Evolutionary conservation across 2,113 vertebrate species (phyloP), one percentile per base, ranked within the genome.

Genomic region (Riparia riparia): DNA sequence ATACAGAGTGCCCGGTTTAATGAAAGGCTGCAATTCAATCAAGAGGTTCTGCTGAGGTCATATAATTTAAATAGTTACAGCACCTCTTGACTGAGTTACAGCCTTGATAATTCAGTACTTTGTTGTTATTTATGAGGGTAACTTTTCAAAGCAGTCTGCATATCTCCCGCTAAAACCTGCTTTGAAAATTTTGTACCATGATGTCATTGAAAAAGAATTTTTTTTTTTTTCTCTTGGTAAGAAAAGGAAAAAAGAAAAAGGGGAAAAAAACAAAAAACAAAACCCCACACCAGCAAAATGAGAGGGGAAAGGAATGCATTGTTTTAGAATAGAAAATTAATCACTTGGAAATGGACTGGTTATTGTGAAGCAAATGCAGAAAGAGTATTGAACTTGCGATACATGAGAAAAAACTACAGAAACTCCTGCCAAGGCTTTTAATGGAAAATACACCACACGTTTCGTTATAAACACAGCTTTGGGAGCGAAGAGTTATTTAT

Each of bases 311-410:
- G 88, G 91, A 94, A 90, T 93, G 92, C 93, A 96, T 93, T 95
- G 92, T 91, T 98, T 97, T 96, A 96, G 85, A 97, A 96, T 87
- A 97, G 96, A 97, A 98, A 97, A 97, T 97, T 96, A 97, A 97
- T 98, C 96, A 97, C 92, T 96, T 96, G 97, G 94, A 97, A 97
- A 92, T 96, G 82, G 93, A 94, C 93, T 95, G 81, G 90, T 95
- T 97, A 93, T 96, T 97, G 95, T 96, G 94, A 97, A 79, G 85
- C 93, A 94, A 97, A 96, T 94, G 82, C 90, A 94, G 86, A 94
- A 83, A 58, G 90, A 93, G 85, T 92, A 89, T 89, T 97, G 96
- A 96, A 92, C 93, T 95, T 90, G 91, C 10, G 68, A 95, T 97
- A 96, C 89, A 96, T 80, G 96, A 95, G 87, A 94, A 94, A 94